These are phyloP conservation scores for Upupa epops DNA, from an alignment of 2,113 vertebrate genomes.

Conservation along the genomic window DNA sequence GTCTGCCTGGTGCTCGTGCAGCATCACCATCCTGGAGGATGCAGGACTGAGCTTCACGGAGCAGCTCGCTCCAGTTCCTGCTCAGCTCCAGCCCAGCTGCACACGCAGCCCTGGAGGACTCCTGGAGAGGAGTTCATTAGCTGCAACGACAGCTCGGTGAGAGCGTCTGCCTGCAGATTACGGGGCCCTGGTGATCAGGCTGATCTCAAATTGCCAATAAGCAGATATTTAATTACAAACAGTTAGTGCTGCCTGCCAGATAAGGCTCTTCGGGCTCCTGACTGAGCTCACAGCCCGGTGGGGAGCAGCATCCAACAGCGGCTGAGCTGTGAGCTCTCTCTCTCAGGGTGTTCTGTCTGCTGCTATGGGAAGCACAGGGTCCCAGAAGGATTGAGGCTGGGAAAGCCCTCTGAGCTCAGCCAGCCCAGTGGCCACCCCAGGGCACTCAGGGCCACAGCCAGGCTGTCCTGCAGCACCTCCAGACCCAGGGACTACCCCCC, in stretches of 20 bases:
- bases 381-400: no score
- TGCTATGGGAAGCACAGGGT: not conserved
- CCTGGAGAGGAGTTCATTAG: not conserved
- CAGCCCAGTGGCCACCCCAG: no score
- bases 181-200: not conserved
- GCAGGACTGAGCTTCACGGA: not conserved
- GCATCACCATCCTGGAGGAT: not conserved
- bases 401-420: no score
- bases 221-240: constrained; percentile 47
- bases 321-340: not conserved
- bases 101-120: not conserved
- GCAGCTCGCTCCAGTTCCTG: not conserved
- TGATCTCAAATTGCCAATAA: constrained; percentile 28
- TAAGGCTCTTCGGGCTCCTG: not conserved
- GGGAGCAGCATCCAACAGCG: not conserved
- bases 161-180: not conserved
- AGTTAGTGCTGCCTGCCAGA: not conserved
- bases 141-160: not conserved
- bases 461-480: no score
- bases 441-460: no score
- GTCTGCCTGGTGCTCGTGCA: not conserved
- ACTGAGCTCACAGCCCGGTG: not conserved
- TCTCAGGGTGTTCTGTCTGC: not conserved
- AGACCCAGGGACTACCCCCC: no score
- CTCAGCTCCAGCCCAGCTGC: not conserved